Evolutionary conservation across 2,113 vertebrate genomes (phyloP), one percentile per base, ranked within the genome.

Genomic region (Vulpes lagopus): DNA sequence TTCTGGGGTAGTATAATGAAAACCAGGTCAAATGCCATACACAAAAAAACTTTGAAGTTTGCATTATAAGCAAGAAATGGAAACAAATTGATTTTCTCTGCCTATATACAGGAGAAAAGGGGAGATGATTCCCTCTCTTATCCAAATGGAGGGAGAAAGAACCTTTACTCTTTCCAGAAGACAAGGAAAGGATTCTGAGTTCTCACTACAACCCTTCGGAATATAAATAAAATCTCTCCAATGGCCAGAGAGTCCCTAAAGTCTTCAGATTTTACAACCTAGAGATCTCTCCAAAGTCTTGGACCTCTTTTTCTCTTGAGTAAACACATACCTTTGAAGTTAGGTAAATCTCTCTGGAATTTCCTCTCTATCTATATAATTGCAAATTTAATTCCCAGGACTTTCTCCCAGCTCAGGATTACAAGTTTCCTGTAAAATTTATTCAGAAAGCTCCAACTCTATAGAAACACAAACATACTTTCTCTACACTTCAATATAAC

Each of bases 321-420:
- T 65, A 84, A 97, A 85, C 22, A 71, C 10, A 91, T 17, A 17
- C 16, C 7, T 43, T 49, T 79, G 22, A 30, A 78, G 2, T 74
- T 74, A 76, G 43, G 55, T 80, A 87, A 93, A 81, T 91, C 9
- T 97, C 35, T 92, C 51, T 80, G 78, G 62, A 79, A 79, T 95
- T 95, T 22, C 82, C 49, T 69, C 49, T 81, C 38, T 69, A 2
- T 95, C 22, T 49, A 55, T 43, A 79, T 53, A 96, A 20, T 30
- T 92, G 57, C 78, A 92, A 95, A 87, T 76, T 79, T 49, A 88
- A 80, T 59, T 51, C 32, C 32, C 89, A 84, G 32, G 4, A 9
- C 14, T 64, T 30, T 35, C 12, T 69, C 22, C 71, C 11, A 65
- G 20, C 20, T 19, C 35, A 94, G 62, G 32, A 93, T 69, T 17